Evolutionary conservation across 35 echinoderm and acorn worm species (phyloP).

Genomic region (Amphiura filiformis): DNA sequence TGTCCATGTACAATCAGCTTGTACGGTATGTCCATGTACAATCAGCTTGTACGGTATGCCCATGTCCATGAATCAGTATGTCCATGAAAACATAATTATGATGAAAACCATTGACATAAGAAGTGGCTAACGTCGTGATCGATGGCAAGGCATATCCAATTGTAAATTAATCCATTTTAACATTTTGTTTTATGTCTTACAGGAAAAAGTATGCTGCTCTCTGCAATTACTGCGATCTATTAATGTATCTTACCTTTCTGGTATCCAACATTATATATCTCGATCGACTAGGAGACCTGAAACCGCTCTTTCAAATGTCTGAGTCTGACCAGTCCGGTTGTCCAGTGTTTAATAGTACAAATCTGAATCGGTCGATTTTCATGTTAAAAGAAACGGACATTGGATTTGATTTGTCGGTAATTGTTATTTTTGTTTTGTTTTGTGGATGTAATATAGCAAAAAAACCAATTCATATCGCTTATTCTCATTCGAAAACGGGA

Average conservation of each 20-base stretch:
- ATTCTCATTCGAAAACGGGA: not conserved
- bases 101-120: not conserved
- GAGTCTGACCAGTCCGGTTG: not conserved
- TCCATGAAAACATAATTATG: not conserved
- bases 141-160: not conserved
- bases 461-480: not conserved
- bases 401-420: not conserved
- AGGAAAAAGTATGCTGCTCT: not conserved
- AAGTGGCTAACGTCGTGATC: not conserved
- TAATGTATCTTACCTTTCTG: not conserved
- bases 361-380: not conserved
- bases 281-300: not conserved
- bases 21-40: not conserved
- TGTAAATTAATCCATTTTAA: not conserved
- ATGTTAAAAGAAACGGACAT: not conserved
- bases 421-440: not conserved
- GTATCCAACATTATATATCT: not conserved
- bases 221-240: not conserved
- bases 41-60: not conserved
- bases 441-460: not conserved
- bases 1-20: not conserved
- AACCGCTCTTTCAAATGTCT: not conserved
- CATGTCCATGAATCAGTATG: not conserved
- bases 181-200: not conserved
- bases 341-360: not conserved